A percentile compares a stretch with the other conserved stretches of the same genome.
These are phyloP conservation scores for Phalacrocorax brasilianus DNA, from an alignment of 2,113 vertebrate genomes.

Conservation along the genomic window DNA sequence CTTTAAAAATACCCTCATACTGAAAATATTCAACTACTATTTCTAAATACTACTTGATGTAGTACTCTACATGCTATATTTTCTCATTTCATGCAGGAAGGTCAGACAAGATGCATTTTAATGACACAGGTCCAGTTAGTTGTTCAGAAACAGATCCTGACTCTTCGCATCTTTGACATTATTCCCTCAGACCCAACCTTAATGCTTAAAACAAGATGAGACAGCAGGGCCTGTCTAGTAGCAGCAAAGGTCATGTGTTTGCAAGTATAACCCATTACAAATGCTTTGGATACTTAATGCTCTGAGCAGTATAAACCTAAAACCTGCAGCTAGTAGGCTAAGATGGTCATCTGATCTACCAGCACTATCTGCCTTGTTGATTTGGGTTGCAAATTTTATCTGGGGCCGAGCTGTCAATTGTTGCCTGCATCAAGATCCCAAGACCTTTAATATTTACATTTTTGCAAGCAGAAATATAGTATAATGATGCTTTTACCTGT, in stretches of 20 bases:
- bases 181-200: background rate
- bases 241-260: background rate
- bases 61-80: background rate
- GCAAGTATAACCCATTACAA: slow-evolving; percentile 5
- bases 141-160: background rate
- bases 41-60: background rate
- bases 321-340: background rate
- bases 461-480: background rate
- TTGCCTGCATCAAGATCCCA: background rate
- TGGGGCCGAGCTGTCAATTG: background rate
- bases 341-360: background rate
- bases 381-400: background rate
- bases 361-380: background rate
- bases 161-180: background rate
- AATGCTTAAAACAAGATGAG: background rate
- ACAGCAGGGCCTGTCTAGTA: background rate
- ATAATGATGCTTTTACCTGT: background rate
- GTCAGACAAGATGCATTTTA: background rate
- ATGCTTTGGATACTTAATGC: slow-evolving; percentile 18
- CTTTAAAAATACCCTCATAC: background rate
- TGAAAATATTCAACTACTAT: background rate
- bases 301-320: slow-evolving; percentile 21
- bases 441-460: background rate
- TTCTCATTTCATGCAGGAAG: background rate
- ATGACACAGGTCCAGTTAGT: background rate